Conservation (phyloP, 1,140 invertebrate genomes). For the Metaphire vulgaris region DNA sequence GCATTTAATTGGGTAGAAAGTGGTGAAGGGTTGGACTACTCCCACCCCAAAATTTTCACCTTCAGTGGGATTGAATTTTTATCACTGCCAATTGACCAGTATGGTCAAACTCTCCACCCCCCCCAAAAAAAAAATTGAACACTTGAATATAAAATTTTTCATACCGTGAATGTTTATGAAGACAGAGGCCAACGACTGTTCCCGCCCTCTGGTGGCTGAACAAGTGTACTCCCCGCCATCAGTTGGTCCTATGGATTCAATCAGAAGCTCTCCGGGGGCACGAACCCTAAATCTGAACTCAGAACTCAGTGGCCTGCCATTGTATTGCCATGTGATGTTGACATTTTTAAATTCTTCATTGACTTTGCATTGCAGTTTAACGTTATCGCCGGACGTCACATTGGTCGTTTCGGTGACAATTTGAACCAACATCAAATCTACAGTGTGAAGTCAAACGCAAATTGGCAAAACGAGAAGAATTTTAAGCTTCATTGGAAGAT, state of each 20-base stretch:
- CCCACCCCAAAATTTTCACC: too few species aligned
- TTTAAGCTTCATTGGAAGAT: too few species aligned
- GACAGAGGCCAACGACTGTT: neutral
- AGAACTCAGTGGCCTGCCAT: neutral
- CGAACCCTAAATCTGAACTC: neutral
- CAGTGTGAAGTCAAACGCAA: too few species aligned
- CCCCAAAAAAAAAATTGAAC: too few species aligned
- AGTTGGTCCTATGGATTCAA: neutral
- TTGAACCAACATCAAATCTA: neutral
- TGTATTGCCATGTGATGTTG: neutral
- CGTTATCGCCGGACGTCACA: neutral
- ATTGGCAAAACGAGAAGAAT: too few species aligned
- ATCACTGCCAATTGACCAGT: too few species aligned
- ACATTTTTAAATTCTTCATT: neutral
- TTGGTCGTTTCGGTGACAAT: neutral
- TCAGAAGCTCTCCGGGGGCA: conserved; percentile 14
- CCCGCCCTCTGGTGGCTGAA: conserved; percentile 1
- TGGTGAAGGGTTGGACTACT: too few species aligned
- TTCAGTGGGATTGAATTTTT: too few species aligned
- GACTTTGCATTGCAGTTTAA: neutral
- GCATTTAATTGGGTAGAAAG: too few species aligned
- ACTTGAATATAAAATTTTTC: neutral
- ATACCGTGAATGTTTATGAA: neutral
- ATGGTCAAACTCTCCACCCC: too few species aligned
- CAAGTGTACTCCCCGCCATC: conserved; percentile 13